phyloP scores from a whole-genome alignment of 2,797 vertebrate genomes.

The Simalia tracyae region DNA sequence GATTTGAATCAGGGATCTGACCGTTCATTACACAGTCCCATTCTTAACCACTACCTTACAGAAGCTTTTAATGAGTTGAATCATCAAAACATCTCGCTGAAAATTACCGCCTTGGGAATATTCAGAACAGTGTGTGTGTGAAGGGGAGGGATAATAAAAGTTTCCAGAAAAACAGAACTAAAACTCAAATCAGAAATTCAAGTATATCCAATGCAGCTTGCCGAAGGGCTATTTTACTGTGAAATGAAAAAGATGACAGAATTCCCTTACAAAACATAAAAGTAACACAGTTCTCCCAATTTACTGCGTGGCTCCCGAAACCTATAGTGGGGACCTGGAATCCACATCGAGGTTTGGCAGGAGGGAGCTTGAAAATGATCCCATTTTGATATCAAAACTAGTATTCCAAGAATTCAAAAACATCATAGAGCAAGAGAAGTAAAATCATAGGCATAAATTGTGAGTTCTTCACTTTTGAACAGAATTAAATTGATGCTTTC shows the following conservation, averaged over 20 bases:
- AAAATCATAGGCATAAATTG: not conserved
- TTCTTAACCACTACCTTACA: not conserved
- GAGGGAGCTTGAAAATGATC: conserved; percentile 14
- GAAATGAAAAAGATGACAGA: conserved; percentile 47
- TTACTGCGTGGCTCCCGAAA: conserved; percentile 25
- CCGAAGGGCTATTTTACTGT: conserved; percentile 53
- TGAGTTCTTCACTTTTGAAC: not conserved
- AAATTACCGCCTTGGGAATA: not conserved
- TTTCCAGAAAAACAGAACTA: conserved; percentile 40
- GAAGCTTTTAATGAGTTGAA: not conserved
- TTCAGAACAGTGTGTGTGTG: not conserved
- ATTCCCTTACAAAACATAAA: conserved; percentile 35
- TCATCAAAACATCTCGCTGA: conserved; percentile 6
- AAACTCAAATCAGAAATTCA: conserved; percentile 51
- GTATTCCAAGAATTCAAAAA: not conserved
- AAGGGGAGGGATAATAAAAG: not conserved
- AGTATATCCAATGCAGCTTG: conserved; percentile 49
- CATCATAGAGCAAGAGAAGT: not conserved
- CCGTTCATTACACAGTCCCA: not conserved
- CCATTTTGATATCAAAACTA: conserved; percentile 26
- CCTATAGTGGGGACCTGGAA: not conserved
- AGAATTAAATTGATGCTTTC: not conserved
- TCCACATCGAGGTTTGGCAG: conserved; percentile 31
- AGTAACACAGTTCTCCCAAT: conserved; percentile 16
- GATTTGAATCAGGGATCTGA: not conserved